phyloP scores from a whole-genome alignment of 2,888 invertebrate species.

The Melanophora roralis region DNA sequence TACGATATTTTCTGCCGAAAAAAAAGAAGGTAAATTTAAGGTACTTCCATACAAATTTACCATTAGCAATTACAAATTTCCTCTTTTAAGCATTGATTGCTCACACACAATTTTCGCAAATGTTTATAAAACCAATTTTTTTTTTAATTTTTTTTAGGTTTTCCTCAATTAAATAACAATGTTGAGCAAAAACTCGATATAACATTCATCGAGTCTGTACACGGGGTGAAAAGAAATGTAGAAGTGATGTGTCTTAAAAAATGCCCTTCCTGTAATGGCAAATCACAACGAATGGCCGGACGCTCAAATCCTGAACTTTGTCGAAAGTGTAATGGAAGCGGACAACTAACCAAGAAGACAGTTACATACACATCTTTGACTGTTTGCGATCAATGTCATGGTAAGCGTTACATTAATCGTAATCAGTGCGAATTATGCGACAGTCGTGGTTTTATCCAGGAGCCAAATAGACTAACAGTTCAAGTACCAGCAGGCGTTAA shows the following conservation, averaged over 20 bases:
- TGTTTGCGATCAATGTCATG: conserved; percentile 71
- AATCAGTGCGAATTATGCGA: conserved; percentile 71
- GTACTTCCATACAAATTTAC: too few species aligned
- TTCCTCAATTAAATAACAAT: conserved; percentile 61
- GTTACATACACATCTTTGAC: conserved; percentile 64
- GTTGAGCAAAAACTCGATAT: conserved; percentile 68
- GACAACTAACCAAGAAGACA: conserved; percentile 68
- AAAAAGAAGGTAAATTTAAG: conserved; percentile 59
- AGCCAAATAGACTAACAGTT: conserved; percentile 67
- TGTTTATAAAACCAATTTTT: neutral
- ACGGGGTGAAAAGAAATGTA: conserved; percentile 71
- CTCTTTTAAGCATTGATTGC: too few species aligned
- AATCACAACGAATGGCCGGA: conserved; percentile 66
- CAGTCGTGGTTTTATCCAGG: conserved; percentile 70
- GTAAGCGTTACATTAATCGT: conserved; percentile 71
- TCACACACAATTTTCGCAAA: too few species aligned
- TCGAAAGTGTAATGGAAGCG: conserved; percentile 73
- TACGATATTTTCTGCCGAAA: conserved; percentile 8
- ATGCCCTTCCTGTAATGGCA: conserved; percentile 72
- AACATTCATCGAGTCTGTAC: conserved; percentile 71
- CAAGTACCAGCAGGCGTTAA: conserved; percentile 70
- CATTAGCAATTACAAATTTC: too few species aligned
- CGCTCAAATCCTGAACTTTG: conserved; percentile 70
- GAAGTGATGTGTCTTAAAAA: conserved; percentile 69
- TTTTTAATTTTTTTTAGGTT: conserved; percentile 61